phyloP scores from a whole-genome alignment of 2,113 vertebrate genomes.

The Alethe castanea region DNA sequence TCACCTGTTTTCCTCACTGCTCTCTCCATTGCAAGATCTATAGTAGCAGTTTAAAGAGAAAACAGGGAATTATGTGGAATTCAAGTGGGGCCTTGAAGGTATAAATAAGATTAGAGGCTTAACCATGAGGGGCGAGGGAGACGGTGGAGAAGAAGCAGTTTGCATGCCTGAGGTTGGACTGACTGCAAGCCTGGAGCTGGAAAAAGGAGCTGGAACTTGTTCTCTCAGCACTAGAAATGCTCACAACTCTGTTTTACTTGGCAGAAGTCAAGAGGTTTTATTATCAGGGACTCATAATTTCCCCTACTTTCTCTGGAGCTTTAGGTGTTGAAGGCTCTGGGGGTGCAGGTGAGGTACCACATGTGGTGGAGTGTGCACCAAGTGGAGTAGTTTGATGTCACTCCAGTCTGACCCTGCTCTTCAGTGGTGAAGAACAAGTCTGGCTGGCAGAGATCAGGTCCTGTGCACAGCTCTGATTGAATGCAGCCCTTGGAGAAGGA shows the following conservation, averaged over 20 bases:
- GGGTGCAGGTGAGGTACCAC: not conserved
- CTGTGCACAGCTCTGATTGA: not conserved
- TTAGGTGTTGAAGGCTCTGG: not conserved
- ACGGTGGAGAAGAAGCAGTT: not conserved
- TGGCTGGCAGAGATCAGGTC: not conserved
- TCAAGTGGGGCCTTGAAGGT: not conserved
- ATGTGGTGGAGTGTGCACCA: not conserved
- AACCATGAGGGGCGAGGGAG: not conserved
- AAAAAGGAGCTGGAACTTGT: not conserved
- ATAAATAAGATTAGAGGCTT: constrained; percentile 40
- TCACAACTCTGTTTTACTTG: not conserved
- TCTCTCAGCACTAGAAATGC: not conserved
- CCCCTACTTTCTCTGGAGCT: not conserved
- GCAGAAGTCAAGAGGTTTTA: not conserved
- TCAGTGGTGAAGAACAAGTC: not conserved
- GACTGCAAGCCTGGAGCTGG: not conserved
- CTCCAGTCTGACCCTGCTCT: not conserved
- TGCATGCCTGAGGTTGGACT: not conserved
- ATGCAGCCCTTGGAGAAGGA: not conserved
- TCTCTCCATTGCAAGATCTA: not conserved
- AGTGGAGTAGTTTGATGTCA: not conserved
- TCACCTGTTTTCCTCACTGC: not conserved
- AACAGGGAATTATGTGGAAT: not conserved
- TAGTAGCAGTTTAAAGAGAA: not conserved
- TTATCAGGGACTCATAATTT: not conserved